Conservation (phyloP, 1,140 invertebrate species). For the Dreissena polymorpha region DNA sequence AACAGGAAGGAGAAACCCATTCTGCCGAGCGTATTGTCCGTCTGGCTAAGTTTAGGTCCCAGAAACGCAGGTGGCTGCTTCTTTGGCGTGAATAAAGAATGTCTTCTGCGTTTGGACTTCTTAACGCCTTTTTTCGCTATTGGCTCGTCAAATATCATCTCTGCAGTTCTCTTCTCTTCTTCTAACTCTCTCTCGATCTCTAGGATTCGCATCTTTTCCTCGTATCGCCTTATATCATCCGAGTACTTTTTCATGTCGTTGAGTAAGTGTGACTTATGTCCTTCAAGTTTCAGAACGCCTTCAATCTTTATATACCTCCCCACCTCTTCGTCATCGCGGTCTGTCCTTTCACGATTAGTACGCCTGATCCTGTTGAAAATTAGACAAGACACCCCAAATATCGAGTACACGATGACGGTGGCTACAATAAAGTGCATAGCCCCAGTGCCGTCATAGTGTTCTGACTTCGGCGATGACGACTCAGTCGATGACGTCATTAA, state of each 20-base stretch:
- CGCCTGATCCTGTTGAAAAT: constrained; percentile 19
- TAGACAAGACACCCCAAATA: constrained; percentile 32
- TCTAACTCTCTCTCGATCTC: constrained; percentile 8
- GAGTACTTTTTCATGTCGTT: constrained; percentile 27
- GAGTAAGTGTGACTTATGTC: constrained; percentile 24
- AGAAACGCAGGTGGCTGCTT: neutral
- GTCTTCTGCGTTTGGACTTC: neutral
- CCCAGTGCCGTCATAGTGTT: constrained; percentile 28
- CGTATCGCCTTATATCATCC: constrained; percentile 18
- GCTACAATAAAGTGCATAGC: constrained; percentile 42
- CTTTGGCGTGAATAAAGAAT: neutral
- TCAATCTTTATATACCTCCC: constrained; percentile 30
- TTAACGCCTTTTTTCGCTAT: neutral
- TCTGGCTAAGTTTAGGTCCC: neutral
- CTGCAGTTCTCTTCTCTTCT: neutral
- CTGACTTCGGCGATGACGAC: neutral
- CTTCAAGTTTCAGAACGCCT: constrained; percentile 31
- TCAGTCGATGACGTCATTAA: neutral
- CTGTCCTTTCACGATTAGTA: neutral
- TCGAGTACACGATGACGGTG: constrained; percentile 30
- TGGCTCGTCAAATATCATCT: too few species aligned
- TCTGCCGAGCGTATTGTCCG: constrained; percentile 17
- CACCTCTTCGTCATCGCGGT: constrained; percentile 19
- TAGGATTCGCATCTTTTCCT: constrained; percentile 26
- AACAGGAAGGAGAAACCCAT: constrained; percentile 35